Conservation (phyloP, 2,888 invertebrate genomes). For the Caenorhabditis zanzibari region DNA sequence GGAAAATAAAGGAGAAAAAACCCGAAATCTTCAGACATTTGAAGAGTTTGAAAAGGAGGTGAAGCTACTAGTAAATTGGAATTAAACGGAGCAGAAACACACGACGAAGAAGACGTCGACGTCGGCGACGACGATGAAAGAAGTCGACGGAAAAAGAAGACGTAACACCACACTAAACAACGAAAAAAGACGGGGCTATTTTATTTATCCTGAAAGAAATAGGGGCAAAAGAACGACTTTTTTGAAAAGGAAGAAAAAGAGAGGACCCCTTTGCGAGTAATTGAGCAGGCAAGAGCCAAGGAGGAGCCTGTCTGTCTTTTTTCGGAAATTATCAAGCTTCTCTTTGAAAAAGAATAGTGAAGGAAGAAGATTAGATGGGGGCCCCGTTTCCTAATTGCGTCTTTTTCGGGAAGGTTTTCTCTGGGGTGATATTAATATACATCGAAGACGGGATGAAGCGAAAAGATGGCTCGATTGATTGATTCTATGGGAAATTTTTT, state of each 20-base stretch:
- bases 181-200: constrained; percentile 43
- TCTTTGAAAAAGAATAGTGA: neutral
- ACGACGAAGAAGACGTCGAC: constrained; percentile 21
- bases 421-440: constrained; percentile 36
- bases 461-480: constrained; percentile 14
- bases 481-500: neutral
- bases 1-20: neutral
- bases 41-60: constrained; percentile 50
- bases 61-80: constrained; percentile 37
- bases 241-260: constrained; percentile 40
- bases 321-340: constrained; percentile 43
- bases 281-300: constrained; percentile 38
- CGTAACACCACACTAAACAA: constrained; percentile 56
- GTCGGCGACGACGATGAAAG: constrained; percentile 14
- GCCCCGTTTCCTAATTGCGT: constrained; percentile 25
- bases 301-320: constrained; percentile 29
- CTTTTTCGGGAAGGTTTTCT: constrained; percentile 33
- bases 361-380: constrained; percentile 33
- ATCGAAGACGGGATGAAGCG: neutral
- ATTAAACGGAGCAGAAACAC: constrained; percentile 57
- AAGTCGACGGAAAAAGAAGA: constrained; percentile 34
- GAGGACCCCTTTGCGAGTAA: constrained; percentile 35
- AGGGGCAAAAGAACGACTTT: constrained; percentile 55
- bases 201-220: constrained; percentile 61
- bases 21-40: constrained; percentile 46